Conservation (phyloP, 2,113 vertebrate genomes). For the Pelusios castaneus region DNA sequence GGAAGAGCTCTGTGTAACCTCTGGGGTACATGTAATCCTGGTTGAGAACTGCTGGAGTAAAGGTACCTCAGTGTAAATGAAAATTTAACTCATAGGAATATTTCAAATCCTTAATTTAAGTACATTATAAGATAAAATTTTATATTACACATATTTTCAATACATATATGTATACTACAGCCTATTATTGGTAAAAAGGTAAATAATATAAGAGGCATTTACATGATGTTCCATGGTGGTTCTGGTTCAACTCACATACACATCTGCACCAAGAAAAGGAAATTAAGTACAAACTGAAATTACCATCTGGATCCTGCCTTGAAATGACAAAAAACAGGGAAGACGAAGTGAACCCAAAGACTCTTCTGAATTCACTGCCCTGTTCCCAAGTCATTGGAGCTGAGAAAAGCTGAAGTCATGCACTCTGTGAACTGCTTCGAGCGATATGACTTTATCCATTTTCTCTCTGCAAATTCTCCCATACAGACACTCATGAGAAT, state of each 20-base stretch:
- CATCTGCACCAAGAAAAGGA: slow-evolving; percentile 11
- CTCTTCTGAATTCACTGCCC: slow-evolving; percentile 1
- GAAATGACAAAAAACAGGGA: slow-evolving; percentile 28
- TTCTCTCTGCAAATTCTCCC: not conserved
- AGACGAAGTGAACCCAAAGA: not conserved
- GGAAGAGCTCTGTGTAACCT: too few relatives aligned
- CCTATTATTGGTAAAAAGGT: slow-evolving; percentile 32
- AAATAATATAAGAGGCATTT: slow-evolving; percentile 47
- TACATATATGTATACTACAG: slow-evolving; percentile 6
- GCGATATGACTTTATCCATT: slow-evolving; percentile 17
- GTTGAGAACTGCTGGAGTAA: not conserved
- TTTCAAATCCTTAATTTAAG: not conserved
- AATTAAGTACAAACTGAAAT: slow-evolving; percentile 45
- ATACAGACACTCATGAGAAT: not conserved
- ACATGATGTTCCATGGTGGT: not conserved
- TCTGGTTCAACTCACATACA: not conserved
- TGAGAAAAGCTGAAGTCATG: not conserved
- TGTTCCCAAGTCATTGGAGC: slow-evolving; percentile 14
- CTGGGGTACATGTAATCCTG: too few relatives aligned
- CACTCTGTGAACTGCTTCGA: slow-evolving; percentile 17
- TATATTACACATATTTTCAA: not conserved
- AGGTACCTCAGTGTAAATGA: not conserved
- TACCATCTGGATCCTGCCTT: slow-evolving; percentile 18
- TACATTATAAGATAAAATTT: not conserved
- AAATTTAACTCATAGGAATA: not conserved